These are phyloP conservation scores for Ardeotis arabs DNA, from an alignment of 2,113 vertebrate species.

Conservation along the genomic window DNA sequence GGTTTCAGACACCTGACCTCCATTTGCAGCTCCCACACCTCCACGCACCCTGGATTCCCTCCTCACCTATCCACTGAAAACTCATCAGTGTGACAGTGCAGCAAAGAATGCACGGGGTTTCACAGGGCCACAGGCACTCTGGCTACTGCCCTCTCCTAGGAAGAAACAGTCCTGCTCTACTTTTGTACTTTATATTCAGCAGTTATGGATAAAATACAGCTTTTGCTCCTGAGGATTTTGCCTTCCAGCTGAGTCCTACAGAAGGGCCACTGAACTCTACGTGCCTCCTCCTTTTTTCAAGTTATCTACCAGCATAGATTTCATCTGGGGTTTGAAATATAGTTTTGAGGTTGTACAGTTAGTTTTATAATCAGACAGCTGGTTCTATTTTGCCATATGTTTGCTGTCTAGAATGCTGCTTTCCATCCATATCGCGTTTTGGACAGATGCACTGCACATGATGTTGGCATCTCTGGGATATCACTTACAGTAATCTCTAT, in stretches of 20 bases:
- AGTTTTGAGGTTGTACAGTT: not conserved
- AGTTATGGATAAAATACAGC: not conserved
- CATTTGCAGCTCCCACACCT: not conserved
- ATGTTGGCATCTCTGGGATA: not conserved
- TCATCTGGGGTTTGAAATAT: not conserved
- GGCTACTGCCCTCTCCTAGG: not conserved
- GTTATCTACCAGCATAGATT: not conserved
- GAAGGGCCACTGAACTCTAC: not conserved
- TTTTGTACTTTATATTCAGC: not conserved
- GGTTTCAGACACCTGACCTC: not conserved
- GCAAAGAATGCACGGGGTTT: not conserved
- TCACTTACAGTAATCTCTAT: not conserved
- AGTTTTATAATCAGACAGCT: not conserved
- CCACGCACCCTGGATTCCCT: not conserved
- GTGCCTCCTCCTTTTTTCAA: not conserved
- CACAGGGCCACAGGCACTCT: not conserved
- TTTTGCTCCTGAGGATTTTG: not conserved
- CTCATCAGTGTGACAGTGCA: accelerated
- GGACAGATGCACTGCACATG: not conserved
- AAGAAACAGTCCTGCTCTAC: not conserved
- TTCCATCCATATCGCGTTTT: not conserved
- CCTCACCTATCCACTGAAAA: not conserved
- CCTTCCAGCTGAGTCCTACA: not conserved
- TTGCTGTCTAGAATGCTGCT: not conserved
- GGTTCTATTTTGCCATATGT: not conserved